These are phyloP conservation scores for Nannoperca obscura DNA, from an alignment of 2,797 vertebrate species.

Conservation along the genomic window DNA sequence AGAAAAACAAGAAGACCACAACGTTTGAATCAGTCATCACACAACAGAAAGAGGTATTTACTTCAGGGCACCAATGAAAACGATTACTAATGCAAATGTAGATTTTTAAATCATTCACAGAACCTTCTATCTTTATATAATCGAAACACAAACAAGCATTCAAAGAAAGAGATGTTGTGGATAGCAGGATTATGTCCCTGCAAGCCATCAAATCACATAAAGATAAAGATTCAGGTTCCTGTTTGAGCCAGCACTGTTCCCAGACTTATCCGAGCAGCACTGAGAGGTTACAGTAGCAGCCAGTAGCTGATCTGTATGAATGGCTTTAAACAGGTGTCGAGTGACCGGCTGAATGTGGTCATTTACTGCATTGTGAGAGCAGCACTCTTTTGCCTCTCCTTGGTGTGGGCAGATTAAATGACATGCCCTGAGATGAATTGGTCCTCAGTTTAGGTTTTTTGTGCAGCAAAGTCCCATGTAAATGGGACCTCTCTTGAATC, in stretches of 20 bases:
- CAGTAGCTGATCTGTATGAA: conserved; percentile 35
- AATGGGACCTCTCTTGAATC: neutral
- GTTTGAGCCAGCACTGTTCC: conserved; percentile 6
- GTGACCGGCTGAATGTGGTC: conserved; percentile 45
- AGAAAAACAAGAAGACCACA: neutral
- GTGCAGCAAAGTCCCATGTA: neutral
- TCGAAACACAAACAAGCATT: neutral
- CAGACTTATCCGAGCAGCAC: conserved; percentile 8
- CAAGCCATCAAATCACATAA: neutral
- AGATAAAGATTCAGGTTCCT: too few species aligned
- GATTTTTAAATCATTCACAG: neutral
- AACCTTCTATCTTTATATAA: neutral
- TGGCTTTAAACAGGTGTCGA: conserved; percentile 44
- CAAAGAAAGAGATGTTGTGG: neutral
- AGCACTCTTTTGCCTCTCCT: conserved; percentile 20
- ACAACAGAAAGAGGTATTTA: neutral
- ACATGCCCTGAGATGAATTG: conserved; percentile 44
- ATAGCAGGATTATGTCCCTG: neutral
- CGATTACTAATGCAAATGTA: neutral
- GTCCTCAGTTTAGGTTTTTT: neutral
- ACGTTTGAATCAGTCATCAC: neutral
- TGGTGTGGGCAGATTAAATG: conserved; percentile 51
- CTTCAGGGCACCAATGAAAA: neutral
- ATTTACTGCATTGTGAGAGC: conserved; percentile 47
- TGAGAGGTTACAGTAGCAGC: conserved; percentile 15